Evolutionary conservation across 2,113 vertebrate genomes (phyloP), one percentile per base, ranked within the genome.

Genomic region (Scomber scombrus): DNA sequence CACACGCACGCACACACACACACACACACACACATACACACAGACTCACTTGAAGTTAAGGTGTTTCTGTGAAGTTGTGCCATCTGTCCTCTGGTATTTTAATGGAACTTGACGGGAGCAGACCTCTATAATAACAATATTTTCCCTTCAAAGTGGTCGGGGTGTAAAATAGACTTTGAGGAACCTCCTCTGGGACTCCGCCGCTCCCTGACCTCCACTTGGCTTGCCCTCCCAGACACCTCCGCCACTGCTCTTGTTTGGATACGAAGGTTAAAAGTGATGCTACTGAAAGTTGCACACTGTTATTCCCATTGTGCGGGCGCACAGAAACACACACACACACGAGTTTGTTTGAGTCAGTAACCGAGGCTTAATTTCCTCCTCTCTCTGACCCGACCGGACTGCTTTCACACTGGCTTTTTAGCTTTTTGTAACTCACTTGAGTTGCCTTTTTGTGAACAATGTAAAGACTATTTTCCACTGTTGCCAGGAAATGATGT

Each of bases 51-150:
- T 2, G 40, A 55, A 66, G 80, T 56, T 26, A 18, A 68, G 71
- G 65, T 79, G 69, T 87, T 71, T 65, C 72, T 80, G 58, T 88
- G 80, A 83, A 71, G 74, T 43, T 7, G 26, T 78, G 58, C 78
- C 85, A 71, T 79, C 70, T 77, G 88, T 73, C 67, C 86, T 63
- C 51, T 47, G 72, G 80, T 73, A 18, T 82, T 90, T 78, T 71
- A 67, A 75, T 67, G 75, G 68, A 75, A 57, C 43, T 23, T 77
- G 71, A 84, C 3, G 0, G 66, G 75, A 78, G 69, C 29, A 71
- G 66, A 78, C 85, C 2, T 71, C 40, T 60, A 19, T 75, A 80
- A 80, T 66, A 50, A 75, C 29, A 56, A 23, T 5, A 11, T 56
- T 86, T 81, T 71, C 29, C 70, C 68, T 55, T 80, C 61, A 67